These are phyloP conservation scores for Anaspis maculata DNA, from an alignment of 2,888 invertebrate genomes.

Conservation along the genomic window DNA sequence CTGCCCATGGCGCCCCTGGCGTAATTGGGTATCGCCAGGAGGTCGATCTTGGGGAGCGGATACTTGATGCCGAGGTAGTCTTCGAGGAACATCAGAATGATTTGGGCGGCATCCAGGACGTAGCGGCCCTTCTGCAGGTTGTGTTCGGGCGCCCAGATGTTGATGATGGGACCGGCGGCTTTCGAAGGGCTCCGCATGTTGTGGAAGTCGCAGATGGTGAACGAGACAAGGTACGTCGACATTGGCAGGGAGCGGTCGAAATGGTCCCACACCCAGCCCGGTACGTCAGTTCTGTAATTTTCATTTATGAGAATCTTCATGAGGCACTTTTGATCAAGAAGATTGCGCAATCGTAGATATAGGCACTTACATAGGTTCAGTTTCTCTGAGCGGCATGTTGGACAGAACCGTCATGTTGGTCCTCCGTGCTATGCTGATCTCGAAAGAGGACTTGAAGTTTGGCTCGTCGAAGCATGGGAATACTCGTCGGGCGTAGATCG, in stretches of 20 bases:
- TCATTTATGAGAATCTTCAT: slow-evolving; percentile 2
- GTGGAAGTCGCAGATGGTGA: slow-evolving; percentile 38
- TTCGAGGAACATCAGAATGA: slow-evolving; percentile 45
- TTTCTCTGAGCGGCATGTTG: slow-evolving; percentile 57
- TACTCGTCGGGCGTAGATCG: slow-evolving; percentile 54
- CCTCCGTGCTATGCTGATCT: slow-evolving; percentile 60
- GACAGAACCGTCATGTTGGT: slow-evolving; percentile 57
- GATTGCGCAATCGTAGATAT: slow-evolving; percentile 4
- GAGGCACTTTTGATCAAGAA: neutral
- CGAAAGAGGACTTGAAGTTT: slow-evolving; percentile 65
- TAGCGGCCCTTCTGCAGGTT: slow-evolving; percentile 37
- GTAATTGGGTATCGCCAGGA: slow-evolving; percentile 53
- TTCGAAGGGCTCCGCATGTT: slow-evolving; percentile 21
- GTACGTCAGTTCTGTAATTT: slow-evolving; percentile 31
- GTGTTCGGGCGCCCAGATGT: slow-evolving; percentile 42
- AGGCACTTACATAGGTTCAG: slow-evolving; percentile 51
- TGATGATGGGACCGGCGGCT: slow-evolving; percentile 32
- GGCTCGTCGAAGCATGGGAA: slow-evolving; percentile 78
- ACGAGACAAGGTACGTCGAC: slow-evolving; percentile 69
- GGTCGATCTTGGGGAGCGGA: slow-evolving; percentile 48
- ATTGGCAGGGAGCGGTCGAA: slow-evolving; percentile 58
- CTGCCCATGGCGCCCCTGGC: slow-evolving; percentile 49
- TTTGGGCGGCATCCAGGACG: slow-evolving; percentile 46
- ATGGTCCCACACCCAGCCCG: slow-evolving; percentile 52
- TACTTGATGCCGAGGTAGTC: slow-evolving; percentile 48